These are phyloP conservation scores for Myopa testacea DNA, from an alignment of 2,888 invertebrate species.

Conservation along the genomic window DNA sequence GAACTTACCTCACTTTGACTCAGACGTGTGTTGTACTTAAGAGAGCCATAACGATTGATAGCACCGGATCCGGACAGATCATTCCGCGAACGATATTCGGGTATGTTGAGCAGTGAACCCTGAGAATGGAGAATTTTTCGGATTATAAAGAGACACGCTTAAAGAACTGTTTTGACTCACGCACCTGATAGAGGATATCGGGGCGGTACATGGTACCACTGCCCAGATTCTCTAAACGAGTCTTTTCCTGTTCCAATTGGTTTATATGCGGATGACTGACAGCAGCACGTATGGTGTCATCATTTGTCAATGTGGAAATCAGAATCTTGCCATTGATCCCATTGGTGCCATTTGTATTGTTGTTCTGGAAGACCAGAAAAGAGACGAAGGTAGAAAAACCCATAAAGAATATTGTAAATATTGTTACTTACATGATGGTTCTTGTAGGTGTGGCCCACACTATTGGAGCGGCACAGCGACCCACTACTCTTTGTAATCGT, in stretches of 20 bases:
- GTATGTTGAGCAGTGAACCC: conserved; percentile 72
- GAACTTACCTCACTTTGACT: conserved; percentile 58
- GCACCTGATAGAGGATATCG: conserved; percentile 91
- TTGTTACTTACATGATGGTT: conserved; percentile 53
- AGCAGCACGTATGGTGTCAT: conserved; percentile 71
- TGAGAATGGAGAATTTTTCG: conserved; percentile 36
- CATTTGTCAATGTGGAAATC: conserved; percentile 52
- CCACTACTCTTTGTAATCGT: conserved; percentile 38
- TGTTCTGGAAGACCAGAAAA: conserved; percentile 51
- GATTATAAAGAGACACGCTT: not conserved
- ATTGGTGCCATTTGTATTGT: conserved; percentile 55
- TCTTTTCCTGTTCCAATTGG: conserved; percentile 52
- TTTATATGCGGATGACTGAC: conserved; percentile 76
- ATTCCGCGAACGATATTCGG: conserved; percentile 70
- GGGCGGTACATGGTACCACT: conserved; percentile 86
- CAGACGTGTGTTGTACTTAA: conserved; percentile 58
- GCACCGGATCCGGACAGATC: conserved; percentile 68
- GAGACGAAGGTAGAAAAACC: no score
- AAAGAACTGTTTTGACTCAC: not conserved
- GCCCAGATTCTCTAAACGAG: conserved; percentile 68
- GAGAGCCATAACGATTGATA: conserved; percentile 67
- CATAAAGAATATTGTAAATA: not conserved
- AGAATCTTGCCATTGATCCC: conserved; percentile 54
- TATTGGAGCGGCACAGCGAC: conserved; percentile 62
- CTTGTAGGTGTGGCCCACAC: conserved; percentile 61